A percentile compares a stretch with the other conserved stretches of the same genome.
Evolutionary conservation across 2,888 invertebrate genomes (phyloP).

Genomic region (Erannis defoliaria): DNA sequence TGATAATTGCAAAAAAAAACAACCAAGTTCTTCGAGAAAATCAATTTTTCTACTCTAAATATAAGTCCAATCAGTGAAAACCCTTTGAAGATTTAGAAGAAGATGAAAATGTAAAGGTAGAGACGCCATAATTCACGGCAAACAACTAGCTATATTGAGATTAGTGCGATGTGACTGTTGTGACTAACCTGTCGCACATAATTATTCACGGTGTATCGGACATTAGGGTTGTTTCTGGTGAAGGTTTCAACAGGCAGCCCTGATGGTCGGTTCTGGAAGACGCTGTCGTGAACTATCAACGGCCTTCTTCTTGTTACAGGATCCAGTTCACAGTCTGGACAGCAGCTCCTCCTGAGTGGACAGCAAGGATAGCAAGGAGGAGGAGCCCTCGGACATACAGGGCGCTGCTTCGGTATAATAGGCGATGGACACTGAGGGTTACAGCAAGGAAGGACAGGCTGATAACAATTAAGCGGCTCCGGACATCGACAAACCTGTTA

Average conservation of each 20-base stretch:
- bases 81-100: constrained; percentile 53
- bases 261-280: constrained; percentile 70
- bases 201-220: constrained; percentile 69
- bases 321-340: constrained; percentile 73
- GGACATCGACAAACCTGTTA: constrained; percentile 74
- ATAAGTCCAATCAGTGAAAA: too few species aligned
- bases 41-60: too few species aligned
- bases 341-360: constrained; percentile 78
- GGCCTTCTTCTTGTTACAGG: constrained; percentile 87
- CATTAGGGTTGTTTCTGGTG: constrained; percentile 60
- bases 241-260: constrained; percentile 59
- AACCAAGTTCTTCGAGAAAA: too few species aligned
- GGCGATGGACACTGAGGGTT: constrained; percentile 85
- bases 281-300: constrained; percentile 85
- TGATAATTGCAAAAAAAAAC: too few species aligned
- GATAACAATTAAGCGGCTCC: constrained; percentile 75
- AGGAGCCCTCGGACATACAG: constrained; percentile 78
- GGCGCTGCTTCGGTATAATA: constrained; percentile 78
- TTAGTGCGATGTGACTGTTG: too few species aligned
- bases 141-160: too few species aligned
- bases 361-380: constrained; percentile 78
- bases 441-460: constrained; percentile 76
- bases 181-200: constrained; percentile 66
- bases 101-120: too few species aligned
- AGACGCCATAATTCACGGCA: too few species aligned